Evolutionary conservation across 2,113 vertebrate species (phyloP), one percentile per base, ranked within the genome.

Genomic region (Malurus alboscapulatus): DNA sequence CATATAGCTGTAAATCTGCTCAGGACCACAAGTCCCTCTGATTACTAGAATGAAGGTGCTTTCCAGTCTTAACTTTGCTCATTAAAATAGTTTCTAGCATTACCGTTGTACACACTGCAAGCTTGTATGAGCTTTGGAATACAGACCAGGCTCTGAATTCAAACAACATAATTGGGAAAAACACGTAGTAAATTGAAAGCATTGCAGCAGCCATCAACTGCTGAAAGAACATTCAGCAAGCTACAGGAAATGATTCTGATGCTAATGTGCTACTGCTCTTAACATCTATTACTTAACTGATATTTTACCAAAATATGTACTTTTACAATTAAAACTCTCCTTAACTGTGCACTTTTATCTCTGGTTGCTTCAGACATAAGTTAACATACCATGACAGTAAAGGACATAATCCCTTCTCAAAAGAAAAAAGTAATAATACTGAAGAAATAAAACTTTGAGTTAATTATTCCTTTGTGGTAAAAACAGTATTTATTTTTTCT

Each of bases 381-480:
- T 48, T 84, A 68, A 50, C 5, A 11, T 40, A 61, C 14, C 21
- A 44, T 58, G 24, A 29, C 11, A 21, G 32, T 63, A 73, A 71
- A 50, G 29, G 36, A 66, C 34, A 69, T 38, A 38, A 38, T 38
- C 3, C 4, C 10, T 61, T 89, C 22, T 63, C 30, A 53, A 61
- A 87, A 76, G 3, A 71, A 77, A 84, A 88, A 38, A 18, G 9
- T 12, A 29, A 38, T 26, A 38, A 20, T 29, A 26, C 10, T 30
- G 15, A 53, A 66, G 24, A 24, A 78, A 29, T 50, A 80, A 57
- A 57, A 17, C 10, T n/a, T 57, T 59, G 13, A 45, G 14, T 20
- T 87, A 55, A 50, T 61, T 84, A 40, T 54, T 90, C 12, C 26
- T 24, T 88, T 80, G 17, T 86, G 66, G 24, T 82, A 94, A 95